A percentile compares a stretch with the other conserved stretches of the same genome.
Evolutionary conservation across 2,888 invertebrate species (phyloP).

Genomic region (Achlya flavicornis): DNA sequence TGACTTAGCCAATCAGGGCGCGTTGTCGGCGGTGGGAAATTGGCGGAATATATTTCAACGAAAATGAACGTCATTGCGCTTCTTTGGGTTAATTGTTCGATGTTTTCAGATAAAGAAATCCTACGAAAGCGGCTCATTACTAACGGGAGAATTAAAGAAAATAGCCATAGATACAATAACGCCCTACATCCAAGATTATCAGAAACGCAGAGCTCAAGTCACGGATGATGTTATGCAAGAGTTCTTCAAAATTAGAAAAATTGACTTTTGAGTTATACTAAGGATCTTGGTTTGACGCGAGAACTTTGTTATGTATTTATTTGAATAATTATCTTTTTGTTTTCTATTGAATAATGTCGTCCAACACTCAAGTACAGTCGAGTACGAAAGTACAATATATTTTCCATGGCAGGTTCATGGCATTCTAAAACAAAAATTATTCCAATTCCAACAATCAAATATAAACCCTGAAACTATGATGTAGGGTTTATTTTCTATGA

Average conservation of each 20-base stretch:
- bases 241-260: constrained; percentile 93
- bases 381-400: neutral
- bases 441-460: neutral
- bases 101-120: constrained; percentile 86
- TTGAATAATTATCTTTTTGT: neutral
- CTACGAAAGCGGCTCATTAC: constrained; percentile 93
- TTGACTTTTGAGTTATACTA: constrained; percentile 79
- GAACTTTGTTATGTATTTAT: constrained; percentile 12
- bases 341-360: constrained; percentile 2
- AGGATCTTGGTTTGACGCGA: constrained; percentile 15
- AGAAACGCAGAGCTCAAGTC: constrained; percentile 89
- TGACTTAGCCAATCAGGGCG: too few species aligned
- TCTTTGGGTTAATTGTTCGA: too few species aligned
- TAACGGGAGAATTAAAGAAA: constrained; percentile 98
- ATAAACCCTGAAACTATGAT: too few species aligned
- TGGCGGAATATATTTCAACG: too few species aligned
- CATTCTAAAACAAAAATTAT: too few species aligned
- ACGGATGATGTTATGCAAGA: constrained; percentile 93
- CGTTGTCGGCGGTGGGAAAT: too few species aligned
- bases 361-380: constrained; percentile 1
- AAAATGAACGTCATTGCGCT: too few species aligned
- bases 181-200: constrained; percentile 92
- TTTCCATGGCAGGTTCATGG: too few species aligned
- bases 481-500: too few species aligned
- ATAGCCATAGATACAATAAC: constrained; percentile 88